Evolutionary conservation across 2,888 invertebrate genomes (phyloP).

Genomic region (Diabrotica balteata): DNA sequence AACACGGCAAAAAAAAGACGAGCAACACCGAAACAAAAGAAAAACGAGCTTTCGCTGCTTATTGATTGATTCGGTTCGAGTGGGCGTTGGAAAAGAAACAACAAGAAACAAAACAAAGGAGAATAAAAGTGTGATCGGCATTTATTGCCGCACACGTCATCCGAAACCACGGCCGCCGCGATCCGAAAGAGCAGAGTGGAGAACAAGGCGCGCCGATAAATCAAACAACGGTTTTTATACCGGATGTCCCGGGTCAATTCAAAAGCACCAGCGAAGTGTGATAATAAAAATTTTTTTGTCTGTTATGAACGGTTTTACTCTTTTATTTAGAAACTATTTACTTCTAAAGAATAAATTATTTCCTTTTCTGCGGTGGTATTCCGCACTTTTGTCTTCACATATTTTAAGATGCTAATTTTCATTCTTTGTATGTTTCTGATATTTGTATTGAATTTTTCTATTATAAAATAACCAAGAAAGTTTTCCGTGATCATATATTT

Average conservation of each 20-base stretch:
- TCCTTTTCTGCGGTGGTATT: too few species aligned
- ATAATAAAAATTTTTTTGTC: too few species aligned
- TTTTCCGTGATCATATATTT: too few species aligned
- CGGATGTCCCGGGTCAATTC: not conserved
- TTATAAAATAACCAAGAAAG: too few species aligned
- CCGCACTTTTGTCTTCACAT: too few species aligned
- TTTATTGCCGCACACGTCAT: slow-evolving; percentile 26
- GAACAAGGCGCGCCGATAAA: slow-evolving; percentile 16
- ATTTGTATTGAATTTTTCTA: too few species aligned
- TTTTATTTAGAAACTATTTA: too few species aligned
- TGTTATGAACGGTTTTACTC: too few species aligned
- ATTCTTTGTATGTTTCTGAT: too few species aligned
- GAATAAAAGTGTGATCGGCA: slow-evolving; percentile 23
- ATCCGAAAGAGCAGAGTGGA: slow-evolving; percentile 6
- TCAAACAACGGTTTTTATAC: slow-evolving; percentile 16
- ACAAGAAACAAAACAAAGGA: slow-evolving; percentile 21
- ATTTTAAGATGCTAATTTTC: too few species aligned
- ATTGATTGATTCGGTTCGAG: slow-evolving; percentile 30
- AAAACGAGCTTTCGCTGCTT: slow-evolving; percentile 29
- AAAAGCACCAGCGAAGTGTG: not conserved
- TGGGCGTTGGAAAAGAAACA: slow-evolving; percentile 27
- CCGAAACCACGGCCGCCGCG: slow-evolving; percentile 15
- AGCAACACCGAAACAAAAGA: slow-evolving; percentile 19
- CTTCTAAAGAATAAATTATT: too few species aligned
- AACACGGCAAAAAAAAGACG: slow-evolving; percentile 9